Evolutionary conservation across 2,797 vertebrate species (phyloP).

Genomic region (Margarornis squamiger): DNA sequence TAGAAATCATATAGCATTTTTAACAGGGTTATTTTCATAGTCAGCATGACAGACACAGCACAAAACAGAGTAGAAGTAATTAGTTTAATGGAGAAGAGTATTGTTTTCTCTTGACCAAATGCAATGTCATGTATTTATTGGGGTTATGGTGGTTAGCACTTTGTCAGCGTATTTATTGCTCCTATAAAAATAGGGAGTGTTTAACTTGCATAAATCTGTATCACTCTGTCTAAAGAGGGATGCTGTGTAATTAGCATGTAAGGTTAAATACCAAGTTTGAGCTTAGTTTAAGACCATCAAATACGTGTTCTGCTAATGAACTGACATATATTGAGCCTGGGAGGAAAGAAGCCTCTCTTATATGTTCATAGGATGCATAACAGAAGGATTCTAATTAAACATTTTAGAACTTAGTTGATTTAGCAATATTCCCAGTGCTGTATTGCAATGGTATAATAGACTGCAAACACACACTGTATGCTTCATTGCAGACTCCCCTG

Average conservation of each 20-base stretch:
- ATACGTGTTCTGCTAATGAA: slow-evolving; percentile 35
- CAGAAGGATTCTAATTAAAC: slow-evolving; percentile 65
- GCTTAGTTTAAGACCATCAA: neutral
- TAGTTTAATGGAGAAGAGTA: neutral
- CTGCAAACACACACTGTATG: slow-evolving; percentile 26
- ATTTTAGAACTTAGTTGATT: slow-evolving; percentile 44
- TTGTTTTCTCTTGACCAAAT: neutral
- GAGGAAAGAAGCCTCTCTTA: slow-evolving; percentile 22
- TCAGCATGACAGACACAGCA: neutral
- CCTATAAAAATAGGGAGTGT: neutral
- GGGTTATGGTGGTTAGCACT: neutral
- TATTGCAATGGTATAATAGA: neutral
- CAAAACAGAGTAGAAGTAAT: neutral
- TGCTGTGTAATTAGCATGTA: neutral
- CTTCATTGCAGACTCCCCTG: slow-evolving; percentile 62
- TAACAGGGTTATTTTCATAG: neutral
- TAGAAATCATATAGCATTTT: neutral
- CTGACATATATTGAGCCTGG: slow-evolving; percentile 4
- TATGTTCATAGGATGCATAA: slow-evolving; percentile 37
- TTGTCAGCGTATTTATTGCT: slow-evolving; percentile 29
- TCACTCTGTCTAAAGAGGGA: neutral
- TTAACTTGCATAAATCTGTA: slow-evolving; percentile 14
- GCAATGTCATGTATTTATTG: neutral
- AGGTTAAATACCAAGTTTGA: slow-evolving; percentile 27
- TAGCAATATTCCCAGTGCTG: slow-evolving; percentile 39